Percentiles rank a stretch among this genome's conserved stretches.
Conservation (phyloP, 2,797 vertebrate species). For the Aeoliscus strigatus region DNA sequence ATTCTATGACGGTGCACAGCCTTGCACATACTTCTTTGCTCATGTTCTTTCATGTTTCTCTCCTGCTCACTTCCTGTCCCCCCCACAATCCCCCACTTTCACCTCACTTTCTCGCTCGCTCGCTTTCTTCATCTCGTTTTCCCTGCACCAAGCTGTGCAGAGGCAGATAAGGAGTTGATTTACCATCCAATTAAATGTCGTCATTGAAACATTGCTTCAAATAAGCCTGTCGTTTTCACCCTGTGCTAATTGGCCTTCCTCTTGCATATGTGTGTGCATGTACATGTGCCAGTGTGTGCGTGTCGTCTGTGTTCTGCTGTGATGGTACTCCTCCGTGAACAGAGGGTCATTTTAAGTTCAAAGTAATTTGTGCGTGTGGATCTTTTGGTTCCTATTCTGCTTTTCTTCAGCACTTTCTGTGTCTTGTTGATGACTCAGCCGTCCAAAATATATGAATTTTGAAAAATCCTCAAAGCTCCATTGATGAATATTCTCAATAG, state of each 20-base stretch:
- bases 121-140: conserved; percentile 23
- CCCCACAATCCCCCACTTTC: not conserved
- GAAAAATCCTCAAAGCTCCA: too few species aligned
- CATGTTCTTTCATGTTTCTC: conserved; percentile 16
- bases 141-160: conserved; percentile 81
- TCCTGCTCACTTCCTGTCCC: conserved; percentile 5
- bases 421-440: conserved; percentile 65
- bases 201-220: conserved; percentile 99
- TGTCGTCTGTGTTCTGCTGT: conserved; percentile 14
- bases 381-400: conserved; percentile 5
- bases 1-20: too few species aligned
- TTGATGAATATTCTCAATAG: too few species aligned
- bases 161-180: conserved; percentile 99
- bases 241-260: conserved; percentile 57
- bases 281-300: conserved; percentile 9
- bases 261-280: conserved; percentile 25
- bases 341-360: conserved; percentile 36
- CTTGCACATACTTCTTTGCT: not conserved
- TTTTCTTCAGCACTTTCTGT: too few species aligned
- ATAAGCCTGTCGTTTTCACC: conserved; percentile 92
- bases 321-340: conserved; percentile 14
- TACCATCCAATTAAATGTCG: conserved; percentile 99
- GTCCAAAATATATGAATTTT: too few species aligned
- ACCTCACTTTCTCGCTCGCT: conserved; percentile 18
- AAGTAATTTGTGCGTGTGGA: conserved; percentile 29